A percentile compares a stretch with the other conserved stretches of the same genome.
Conservation (phyloP, 2,888 invertebrate genomes). For the Tiliacea aurago region DNA sequence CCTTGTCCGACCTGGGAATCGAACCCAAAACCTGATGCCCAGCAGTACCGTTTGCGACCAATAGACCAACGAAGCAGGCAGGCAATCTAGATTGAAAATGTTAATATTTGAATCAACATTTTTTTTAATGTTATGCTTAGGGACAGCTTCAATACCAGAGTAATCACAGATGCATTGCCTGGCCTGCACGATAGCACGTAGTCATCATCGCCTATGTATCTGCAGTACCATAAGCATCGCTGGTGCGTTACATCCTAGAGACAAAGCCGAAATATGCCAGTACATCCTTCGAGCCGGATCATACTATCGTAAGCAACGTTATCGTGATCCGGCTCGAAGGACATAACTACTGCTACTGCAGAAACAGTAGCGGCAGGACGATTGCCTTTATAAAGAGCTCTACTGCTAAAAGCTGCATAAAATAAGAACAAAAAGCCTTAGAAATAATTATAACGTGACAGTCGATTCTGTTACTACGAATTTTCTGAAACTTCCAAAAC, state of each 20-base stretch:
- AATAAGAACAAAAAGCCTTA: conserved; percentile 39
- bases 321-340: not conserved
- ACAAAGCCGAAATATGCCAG: not conserved
- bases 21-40: too few species aligned
- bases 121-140: not conserved
- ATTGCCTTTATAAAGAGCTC: not conserved
- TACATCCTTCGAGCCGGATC: not conserved
- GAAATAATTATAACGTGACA: conserved; percentile 41
- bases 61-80: too few species aligned
- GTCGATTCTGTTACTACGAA: conserved; percentile 40
- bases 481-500: conserved; percentile 30
- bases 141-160: not conserved
- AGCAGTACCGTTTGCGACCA: too few species aligned
- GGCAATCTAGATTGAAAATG: not conserved
- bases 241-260: not conserved
- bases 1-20: too few species aligned
- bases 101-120: not conserved
- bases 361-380: not conserved
- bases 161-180: not conserved
- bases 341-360: not conserved
- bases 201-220: not conserved
- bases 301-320: not conserved
- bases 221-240: not conserved
- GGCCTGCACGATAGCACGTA: not conserved
- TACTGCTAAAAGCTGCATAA: not conserved